Percentiles rank a stretch among this genome's conserved stretches.
phyloP scores from a whole-genome alignment of 2,888 invertebrate genomes.

The Craniophora ligustri region DNA sequence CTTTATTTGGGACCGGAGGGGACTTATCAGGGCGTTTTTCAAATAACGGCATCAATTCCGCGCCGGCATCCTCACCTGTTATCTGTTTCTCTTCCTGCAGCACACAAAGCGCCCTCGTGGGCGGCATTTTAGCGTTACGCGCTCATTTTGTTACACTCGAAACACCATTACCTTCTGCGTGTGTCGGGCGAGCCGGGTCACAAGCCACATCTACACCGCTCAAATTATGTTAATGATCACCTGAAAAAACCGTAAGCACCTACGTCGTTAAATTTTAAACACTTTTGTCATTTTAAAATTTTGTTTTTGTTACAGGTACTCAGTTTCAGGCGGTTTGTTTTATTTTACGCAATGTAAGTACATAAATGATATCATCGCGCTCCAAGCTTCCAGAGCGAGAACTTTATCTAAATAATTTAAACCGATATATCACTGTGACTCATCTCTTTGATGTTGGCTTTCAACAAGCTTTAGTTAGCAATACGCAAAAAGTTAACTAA shows the following conservation, averaged over 20 bases:
- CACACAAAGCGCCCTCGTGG: conserved; percentile 67
- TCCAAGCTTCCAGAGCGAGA: conserved; percentile 56
- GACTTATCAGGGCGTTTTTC: conserved; percentile 81
- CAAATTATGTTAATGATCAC: conserved; percentile 73
- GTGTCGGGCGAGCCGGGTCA: conserved; percentile 44
- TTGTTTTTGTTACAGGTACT: conserved; percentile 78
- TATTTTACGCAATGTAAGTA: conserved; percentile 42
- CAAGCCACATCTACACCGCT: conserved; percentile 63
- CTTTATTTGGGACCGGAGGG: conserved; percentile 75
- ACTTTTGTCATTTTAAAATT: conserved; percentile 55
- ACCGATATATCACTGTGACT: conserved; percentile 57
- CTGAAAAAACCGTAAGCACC: conserved; percentile 69
- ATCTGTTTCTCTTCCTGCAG: conserved; percentile 76
- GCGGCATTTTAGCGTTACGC: conserved; percentile 65
- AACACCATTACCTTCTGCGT: conserved; percentile 66
- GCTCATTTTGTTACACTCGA: conserved; percentile 72
- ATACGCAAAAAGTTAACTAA: conserved; percentile 69
- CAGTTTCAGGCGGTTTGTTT: conserved; percentile 45
- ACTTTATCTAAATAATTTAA: conserved; percentile 67
- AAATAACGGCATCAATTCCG: conserved; percentile 79
- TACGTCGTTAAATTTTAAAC: conserved; percentile 71
- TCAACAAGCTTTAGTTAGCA: conserved; percentile 59
- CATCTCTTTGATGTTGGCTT: conserved; percentile 66
- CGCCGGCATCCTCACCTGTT: conserved; percentile 75
- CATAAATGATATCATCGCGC: conserved; percentile 54